Base-by-base conservation (phyloP, 2,888 invertebrate genomes). In the Pterobdella sp. region DNA sequence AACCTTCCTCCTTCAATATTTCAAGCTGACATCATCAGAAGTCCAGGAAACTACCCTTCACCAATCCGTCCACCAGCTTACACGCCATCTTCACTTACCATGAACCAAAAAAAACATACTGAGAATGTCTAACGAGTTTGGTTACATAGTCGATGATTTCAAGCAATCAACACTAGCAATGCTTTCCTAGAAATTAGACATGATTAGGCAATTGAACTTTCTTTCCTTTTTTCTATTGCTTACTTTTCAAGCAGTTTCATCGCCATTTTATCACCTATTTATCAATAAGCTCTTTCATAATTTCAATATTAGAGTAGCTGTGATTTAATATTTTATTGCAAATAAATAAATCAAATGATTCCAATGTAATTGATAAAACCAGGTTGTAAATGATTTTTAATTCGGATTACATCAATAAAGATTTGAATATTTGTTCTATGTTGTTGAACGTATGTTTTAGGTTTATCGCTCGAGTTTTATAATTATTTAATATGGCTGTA, bases 21-120 rank as follows among this genome's bases (percentile, higher is more conserved):
- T 64, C 73, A 74, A 60, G 68, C 72, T n/a, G 75, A 76, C 73
- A 75, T 76, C 35, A 74, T 74, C 31, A 56, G 73, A 60, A 74
- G 74, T 66, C 76, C 76, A 26, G 42, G 73, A 22, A 74, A 74
- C 66, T 75, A 75, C 65, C 76, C 76, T 4, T 74, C 56, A 35
- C 71, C 71, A 10, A 56, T 71, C 7, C 32, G 71, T 4, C 71
- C 60, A 14, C 35, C 56, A n/a, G 32, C 71, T 32, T 42, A 42
- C 18, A 7, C 42, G 7, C 42, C 42, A 7, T 14, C 42, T 14
- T 56, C 60, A 22, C 4, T 56, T 56, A 22, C n/a, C 60, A 18
- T 26, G 18, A 22, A 3, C 26, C 60, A 56, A 56, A 56, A 56
- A 4, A n/a, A 18, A 22, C 60, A 56, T 22, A 56, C 18, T 3